Conservation (phyloP, 2,113 vertebrate genomes). For the Eulemur macaco region DNA sequence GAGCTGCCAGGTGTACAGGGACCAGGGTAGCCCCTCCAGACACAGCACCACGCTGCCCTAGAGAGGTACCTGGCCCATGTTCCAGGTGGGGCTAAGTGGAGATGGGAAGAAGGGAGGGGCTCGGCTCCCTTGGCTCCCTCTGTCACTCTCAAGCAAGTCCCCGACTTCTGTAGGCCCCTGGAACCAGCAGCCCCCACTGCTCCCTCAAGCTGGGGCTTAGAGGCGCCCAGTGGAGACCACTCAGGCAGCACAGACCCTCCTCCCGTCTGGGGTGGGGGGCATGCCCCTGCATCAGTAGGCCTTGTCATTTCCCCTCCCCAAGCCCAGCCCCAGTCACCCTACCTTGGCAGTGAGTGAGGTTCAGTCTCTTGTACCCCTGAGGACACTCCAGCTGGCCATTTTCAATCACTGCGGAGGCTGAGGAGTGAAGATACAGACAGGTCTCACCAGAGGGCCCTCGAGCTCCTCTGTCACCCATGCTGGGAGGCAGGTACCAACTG, state of each 20-base stretch:
- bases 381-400: slow-evolving; percentile 94
- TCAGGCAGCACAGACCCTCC: neutral
- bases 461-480: neutral
- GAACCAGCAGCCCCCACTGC: neutral
- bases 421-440: slow-evolving; percentile 53
- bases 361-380: slow-evolving; percentile 93
- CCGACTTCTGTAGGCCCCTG: neutral
- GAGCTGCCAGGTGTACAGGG: neutral
- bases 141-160: neutral
- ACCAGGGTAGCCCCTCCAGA: neutral
- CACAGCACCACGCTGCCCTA: neutral
- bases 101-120: neutral
- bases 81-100: neutral
- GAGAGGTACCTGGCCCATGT: neutral
- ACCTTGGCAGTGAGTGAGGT: slow-evolving; percentile 96
- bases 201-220: neutral
- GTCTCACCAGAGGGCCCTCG: neutral
- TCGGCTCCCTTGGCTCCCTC: neutral
- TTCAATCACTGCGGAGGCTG: slow-evolving; percentile 90
- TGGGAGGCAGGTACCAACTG: neutral
- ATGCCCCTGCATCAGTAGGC: no score
- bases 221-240: neutral
- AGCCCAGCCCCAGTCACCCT: slow-evolving; percentile 65
- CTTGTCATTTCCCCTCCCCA: no score
- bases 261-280: neutral